These are phyloP conservation scores for Astyanax mexicanus DNA, from an alignment of 2,797 vertebrate genomes.

Conservation along the genomic window DNA sequence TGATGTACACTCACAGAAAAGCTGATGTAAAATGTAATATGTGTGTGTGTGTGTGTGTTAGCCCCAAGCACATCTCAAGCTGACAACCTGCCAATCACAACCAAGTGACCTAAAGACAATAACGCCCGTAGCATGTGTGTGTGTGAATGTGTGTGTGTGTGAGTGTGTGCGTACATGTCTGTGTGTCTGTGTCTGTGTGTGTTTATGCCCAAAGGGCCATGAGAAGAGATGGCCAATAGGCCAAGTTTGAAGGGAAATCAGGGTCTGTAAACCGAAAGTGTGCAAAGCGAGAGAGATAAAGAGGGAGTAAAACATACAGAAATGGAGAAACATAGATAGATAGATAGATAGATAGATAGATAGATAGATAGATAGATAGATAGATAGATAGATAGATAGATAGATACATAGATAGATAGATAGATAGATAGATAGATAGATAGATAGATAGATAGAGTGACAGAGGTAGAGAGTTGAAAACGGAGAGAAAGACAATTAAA, in stretches of 20 bases:
- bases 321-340: slow-evolving; percentile 15
- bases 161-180: neutral
- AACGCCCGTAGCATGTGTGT: neutral
- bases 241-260: slow-evolving; percentile 14
- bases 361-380: neutral
- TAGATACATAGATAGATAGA: too few species aligned
- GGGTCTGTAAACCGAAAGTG: neutral
- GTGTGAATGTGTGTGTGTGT: neutral
- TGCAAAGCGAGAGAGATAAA: slow-evolving; percentile 21
- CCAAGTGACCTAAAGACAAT: neutral
- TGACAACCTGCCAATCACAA: neutral
- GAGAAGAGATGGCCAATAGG: slow-evolving; percentile 26
- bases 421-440: too few species aligned
- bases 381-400: too few species aligned
- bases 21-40: neutral
- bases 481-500: too few species aligned
- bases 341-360: too few species aligned
- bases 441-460: too few species aligned
- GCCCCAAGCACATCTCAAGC: neutral
- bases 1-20: too few species aligned
- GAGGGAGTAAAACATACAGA: too few species aligned
- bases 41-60: neutral
- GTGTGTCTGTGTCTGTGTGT: slow-evolving; percentile 2
- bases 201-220: neutral
- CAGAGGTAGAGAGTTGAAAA: too few species aligned